A percentile compares a stretch with the other conserved stretches of the same genome.
Conservation (phyloP, 2,797 vertebrate species). For the Hylomyscus alleni region DNA sequence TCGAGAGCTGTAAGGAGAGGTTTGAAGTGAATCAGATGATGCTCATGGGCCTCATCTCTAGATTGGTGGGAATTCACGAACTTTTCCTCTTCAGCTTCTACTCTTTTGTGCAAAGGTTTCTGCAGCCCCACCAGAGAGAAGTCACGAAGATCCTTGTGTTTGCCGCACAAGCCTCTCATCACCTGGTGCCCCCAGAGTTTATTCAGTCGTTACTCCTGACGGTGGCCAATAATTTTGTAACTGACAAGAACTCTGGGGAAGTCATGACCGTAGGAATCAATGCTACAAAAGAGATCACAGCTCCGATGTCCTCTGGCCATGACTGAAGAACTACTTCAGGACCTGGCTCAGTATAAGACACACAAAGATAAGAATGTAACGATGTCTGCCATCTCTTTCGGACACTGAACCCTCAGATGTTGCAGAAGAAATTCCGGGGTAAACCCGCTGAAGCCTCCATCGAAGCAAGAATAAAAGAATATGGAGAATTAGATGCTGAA, state of each 20-base stretch:
- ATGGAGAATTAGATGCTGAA: constrained; percentile 96
- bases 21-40: constrained; percentile 99
- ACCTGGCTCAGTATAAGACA: constrained; percentile 95
- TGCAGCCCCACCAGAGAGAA: constrained; percentile 99
- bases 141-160: constrained; percentile 98
- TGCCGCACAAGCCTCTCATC: constrained; percentile 96
- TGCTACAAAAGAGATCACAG: constrained; percentile 95
- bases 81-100: constrained; percentile 99
- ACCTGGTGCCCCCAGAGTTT: constrained; percentile 97
- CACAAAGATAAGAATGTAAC: constrained; percentile 99
- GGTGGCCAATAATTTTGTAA: constrained; percentile 99
- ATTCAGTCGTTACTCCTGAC: constrained; percentile 96
- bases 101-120: constrained; percentile 97
- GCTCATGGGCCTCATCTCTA: constrained; percentile 98
- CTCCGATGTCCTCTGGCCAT: constrained; percentile 96
- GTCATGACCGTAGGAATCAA: constrained; percentile 98
- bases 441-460: constrained; percentile 95
- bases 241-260: constrained; percentile 98
- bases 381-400: constrained; percentile 99
- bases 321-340: constrained; percentile 96
- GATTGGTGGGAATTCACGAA: constrained; percentile 98
- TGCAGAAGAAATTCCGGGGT: constrained; percentile 96
- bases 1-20: constrained; percentile 96
- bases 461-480: constrained; percentile 95
- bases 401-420: constrained; percentile 95